A percentile compares a stretch with the other conserved stretches of the same genome.
phyloP scores from a whole-genome alignment of 2,888 invertebrate genomes.

The Magallana nippona region DNA sequence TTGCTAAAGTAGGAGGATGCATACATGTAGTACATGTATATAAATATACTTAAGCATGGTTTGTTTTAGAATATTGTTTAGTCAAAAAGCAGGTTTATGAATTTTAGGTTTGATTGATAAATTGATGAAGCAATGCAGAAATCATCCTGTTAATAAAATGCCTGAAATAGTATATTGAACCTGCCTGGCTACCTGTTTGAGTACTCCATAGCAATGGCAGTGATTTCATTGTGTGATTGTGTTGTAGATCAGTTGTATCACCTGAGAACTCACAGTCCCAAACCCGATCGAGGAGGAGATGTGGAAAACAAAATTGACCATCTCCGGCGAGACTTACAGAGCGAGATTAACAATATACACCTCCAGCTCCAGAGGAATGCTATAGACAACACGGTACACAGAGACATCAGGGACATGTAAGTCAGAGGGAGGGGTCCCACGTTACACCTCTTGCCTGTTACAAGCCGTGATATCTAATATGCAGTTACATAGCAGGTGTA shows the following conservation, averaged over 20 bases:
- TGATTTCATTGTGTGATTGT: neutral
- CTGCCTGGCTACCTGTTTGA: neutral
- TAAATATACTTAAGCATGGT: neutral
- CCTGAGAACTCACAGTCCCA: slow-evolving; percentile 56
- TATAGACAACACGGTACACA: neutral
- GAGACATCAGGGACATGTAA: slow-evolving; percentile 55
- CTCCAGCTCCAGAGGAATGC: slow-evolving; percentile 55
- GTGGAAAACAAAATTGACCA: slow-evolving; percentile 57
- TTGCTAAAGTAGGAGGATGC: too few species aligned
- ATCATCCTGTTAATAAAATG: too few species aligned
- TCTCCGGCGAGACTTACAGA: slow-evolving; percentile 59
- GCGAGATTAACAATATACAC: slow-evolving; percentile 62
- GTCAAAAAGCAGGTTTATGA: neutral
- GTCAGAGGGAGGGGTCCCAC: slow-evolving; percentile 26
- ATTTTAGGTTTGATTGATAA: too few species aligned
- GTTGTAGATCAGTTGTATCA: slow-evolving; percentile 62
- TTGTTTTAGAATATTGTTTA: neutral
- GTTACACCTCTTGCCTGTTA: too few species aligned
- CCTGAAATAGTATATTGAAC: too few species aligned
- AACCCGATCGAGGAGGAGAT: slow-evolving; percentile 43
- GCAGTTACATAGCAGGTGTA: too few species aligned
- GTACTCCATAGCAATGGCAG: neutral
- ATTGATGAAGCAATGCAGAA: too few species aligned
- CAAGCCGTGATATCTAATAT: too few species aligned
- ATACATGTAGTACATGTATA: too few species aligned